phyloP scores from a whole-genome alignment of 2,888 invertebrate species.

The Ophion costatus region DNA sequence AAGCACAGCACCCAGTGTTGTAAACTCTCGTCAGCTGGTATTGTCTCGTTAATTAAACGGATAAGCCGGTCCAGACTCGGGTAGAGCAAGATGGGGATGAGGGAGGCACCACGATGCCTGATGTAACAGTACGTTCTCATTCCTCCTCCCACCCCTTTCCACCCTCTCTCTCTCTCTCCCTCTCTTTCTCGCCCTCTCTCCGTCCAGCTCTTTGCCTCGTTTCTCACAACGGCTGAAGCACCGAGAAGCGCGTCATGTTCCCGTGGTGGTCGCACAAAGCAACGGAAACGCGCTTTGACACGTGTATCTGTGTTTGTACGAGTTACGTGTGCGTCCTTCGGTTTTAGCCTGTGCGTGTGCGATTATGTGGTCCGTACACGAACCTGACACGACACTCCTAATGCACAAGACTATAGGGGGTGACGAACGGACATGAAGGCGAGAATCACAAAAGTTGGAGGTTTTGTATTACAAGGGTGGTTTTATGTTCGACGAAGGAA shows the following conservation, averaged over 20 bases:
- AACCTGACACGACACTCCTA: neutral
- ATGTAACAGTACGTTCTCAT: conserved; percentile 33
- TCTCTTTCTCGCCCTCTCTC: neutral
- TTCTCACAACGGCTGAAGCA: conserved; percentile 15
- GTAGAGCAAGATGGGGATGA: conserved; percentile 65
- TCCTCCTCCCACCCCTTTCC: neutral
- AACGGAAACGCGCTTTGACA: conserved; percentile 76
- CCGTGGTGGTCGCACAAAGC: conserved; percentile 71
- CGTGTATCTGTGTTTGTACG: neutral
- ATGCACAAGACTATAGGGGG: conserved; percentile 10
- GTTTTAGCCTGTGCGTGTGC: conserved; percentile 6
- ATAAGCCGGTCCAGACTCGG: conserved; percentile 75
- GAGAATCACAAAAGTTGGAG: conserved; percentile 71
- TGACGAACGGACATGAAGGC: conserved; percentile 72
- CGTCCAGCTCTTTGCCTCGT: neutral
- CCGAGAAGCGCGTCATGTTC: conserved; percentile 33
- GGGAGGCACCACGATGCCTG: conserved; percentile 34
- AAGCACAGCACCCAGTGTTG: conserved; percentile 40
- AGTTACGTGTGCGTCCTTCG: conserved; percentile 8
- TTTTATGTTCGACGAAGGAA: neutral
- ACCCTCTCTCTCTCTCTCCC: neutral
- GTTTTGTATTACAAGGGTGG: conserved; percentile 48
- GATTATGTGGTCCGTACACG: conserved; percentile 37
- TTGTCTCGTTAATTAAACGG: conserved; percentile 83
- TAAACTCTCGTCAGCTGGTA: conserved; percentile 71